Base-by-base conservation (phyloP, 2,888 invertebrate species). In the Agrochola lota region DNA sequence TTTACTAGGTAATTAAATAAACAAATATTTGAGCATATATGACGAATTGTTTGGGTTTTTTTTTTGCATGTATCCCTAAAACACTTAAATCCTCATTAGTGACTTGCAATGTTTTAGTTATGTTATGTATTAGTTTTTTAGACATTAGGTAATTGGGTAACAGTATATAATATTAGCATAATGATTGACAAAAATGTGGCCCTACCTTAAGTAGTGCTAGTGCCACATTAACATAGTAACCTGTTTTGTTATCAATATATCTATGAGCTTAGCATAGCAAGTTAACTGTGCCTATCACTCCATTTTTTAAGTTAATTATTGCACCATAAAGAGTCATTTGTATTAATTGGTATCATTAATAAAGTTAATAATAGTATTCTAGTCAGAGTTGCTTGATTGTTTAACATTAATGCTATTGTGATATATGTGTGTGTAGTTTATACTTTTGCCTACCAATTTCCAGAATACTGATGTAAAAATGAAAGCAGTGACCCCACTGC, bases 111-210 rank as follows among this genome's bases (percentile, higher is more conserved):
- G 26, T 15, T 59, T 59, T 17, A 15, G 15, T 9, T 57, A n/a
- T n/a, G n/a, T n/a, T n/a, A n/a, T n/a, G n/a, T n/a, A n/a, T 6
- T 52, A 5, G 26, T 55, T 67, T 69, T 62, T 49, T 49, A 20
- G 35, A 23, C 7, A 43, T 63, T 46, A 49, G 35, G 23, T n/a
- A 59, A 68, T 59, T 59, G 5, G 12, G 68, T 63, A 81, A 64
- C 40, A 62, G 20, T 57, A 15, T 26, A 43, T 46, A 52, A 55
- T 30, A 84, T 81, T 60, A 64, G 35, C 68, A 76, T 76, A 57
- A 63, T 80, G 52, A 66, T 20, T 78, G n/a, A 60, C 57, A 85
- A 78, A 78, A 66, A 80, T 81, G 55, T 57, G 66, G 26, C 60
- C 46, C 67, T 40, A 64, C 78, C 71, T 87, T 75, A 71, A 63